These are phyloP conservation scores for Colossoma macropomum DNA, from an alignment of 2,113 vertebrate genomes.

Conservation along the genomic window DNA sequence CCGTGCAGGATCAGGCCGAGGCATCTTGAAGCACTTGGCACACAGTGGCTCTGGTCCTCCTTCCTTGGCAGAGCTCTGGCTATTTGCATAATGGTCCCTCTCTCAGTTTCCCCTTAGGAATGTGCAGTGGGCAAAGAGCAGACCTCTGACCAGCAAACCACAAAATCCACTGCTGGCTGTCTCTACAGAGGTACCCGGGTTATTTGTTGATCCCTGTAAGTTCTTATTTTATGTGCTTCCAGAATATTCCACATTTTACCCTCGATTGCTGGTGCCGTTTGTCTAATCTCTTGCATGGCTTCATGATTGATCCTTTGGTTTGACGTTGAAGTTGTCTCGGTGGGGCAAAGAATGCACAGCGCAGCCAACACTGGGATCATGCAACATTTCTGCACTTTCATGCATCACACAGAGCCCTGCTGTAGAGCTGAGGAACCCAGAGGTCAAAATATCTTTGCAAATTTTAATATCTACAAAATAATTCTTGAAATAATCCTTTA, in stretches of 20 bases:
- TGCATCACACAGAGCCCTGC: neutral
- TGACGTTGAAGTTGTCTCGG: constrained; percentile 22
- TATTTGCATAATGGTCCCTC: constrained; percentile 78
- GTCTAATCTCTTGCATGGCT: constrained; percentile 24
- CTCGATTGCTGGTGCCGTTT: constrained; percentile 30
- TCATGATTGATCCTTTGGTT: constrained; percentile 34
- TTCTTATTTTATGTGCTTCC: constrained; percentile 34
- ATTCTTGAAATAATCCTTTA: constrained; percentile 7
- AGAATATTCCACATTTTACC: constrained; percentile 12
- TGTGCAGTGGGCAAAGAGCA: constrained; percentile 69
- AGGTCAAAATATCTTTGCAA: constrained; percentile 52
- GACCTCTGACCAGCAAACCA: constrained; percentile 62
- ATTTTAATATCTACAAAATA: constrained; percentile 55
- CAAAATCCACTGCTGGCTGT: constrained; percentile 63
- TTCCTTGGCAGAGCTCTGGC: constrained; percentile 74
- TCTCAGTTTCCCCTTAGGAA: constrained; percentile 72
- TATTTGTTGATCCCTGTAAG: constrained; percentile 30
- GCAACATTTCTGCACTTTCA: constrained; percentile 13
- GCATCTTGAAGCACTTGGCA: constrained; percentile 78
- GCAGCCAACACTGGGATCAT: constrained; percentile 11
- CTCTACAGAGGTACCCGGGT: constrained; percentile 39
- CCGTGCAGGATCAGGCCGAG: constrained; percentile 59
- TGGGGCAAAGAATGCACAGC: constrained; percentile 36
- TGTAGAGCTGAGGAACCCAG: neutral
- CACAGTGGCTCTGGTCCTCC: constrained; percentile 52